Evolutionary conservation across 1,140 invertebrate species (phyloP), one percentile per base, ranked within the genome.

Genomic region (Hermatobates lingyangjiaoensis): DNA sequence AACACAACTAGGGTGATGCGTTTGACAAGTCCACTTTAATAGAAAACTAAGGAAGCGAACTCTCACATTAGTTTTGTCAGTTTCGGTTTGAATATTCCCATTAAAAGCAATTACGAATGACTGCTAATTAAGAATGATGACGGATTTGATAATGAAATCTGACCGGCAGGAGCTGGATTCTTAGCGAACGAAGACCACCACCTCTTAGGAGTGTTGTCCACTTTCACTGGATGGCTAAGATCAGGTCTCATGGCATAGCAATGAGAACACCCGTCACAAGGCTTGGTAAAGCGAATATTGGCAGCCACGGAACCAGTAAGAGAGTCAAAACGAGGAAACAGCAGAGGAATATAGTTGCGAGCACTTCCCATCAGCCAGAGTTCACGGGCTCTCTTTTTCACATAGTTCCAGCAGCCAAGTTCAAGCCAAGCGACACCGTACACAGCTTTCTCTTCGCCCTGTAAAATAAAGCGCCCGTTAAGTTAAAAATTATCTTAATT

Each of bases 311-410:
- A 77, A 68, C 80, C 79, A 80, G 52, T 72, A 61, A 58, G 69
- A 30, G 47, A 28, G 23, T 54, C 57, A 4, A 10, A 7, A 10
- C 56, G 52, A 24, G 21, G 24, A 45, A 83, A 75, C 40, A 84
- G 64, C 59, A 79, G 83, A 15, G 81, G 72, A 44, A 74, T 75
- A 59, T 82, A 79, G 40, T 79, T 77, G 64, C 79, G 76, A 0
- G 89, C 63, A 2, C 71, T 65, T 25, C 87, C 86, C 69, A 81
- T 83, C 58, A 88, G 83, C 88, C 89, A 93, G 65, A 91, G 92
- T 62, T 81, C 82, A 52, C 85, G 79, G 55, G 76, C 77, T 50
- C 66, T 71, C 12, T 73, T 72, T 50, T 81, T 64, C 2, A 83
- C 80, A 69, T 95, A 85, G 60, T 81, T 71, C 63, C 84, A 84